phyloP scores from a whole-genome alignment of 2,113 vertebrate species.

The Ailuropoda melanoleuca region DNA sequence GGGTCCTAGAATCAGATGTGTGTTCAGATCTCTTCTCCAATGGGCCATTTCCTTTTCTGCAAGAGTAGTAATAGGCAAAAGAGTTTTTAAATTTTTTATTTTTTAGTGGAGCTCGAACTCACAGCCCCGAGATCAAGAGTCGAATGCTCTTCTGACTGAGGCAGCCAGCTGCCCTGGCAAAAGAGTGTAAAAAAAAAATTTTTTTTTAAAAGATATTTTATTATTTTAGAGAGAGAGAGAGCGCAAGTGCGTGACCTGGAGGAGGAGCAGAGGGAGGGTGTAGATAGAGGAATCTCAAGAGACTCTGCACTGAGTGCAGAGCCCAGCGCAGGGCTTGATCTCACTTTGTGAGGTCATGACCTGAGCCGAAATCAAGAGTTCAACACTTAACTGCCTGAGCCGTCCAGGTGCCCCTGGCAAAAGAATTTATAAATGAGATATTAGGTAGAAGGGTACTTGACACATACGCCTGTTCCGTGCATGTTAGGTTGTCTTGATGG shows the following conservation, averaged over 20 bases:
- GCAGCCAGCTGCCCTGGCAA: not conserved
- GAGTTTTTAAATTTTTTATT: not conserved
- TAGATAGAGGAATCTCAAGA: not conserved
- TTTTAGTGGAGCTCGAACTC: not conserved
- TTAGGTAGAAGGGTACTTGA: not conserved
- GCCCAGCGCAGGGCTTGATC: not conserved
- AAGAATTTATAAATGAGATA: not conserved
- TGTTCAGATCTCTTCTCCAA: not conserved
- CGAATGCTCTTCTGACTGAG: not conserved
- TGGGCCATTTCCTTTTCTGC: not conserved
- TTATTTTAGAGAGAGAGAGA: not conserved
- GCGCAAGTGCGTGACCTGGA: not conserved
- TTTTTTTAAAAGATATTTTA: not conserved
- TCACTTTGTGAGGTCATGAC: not conserved
- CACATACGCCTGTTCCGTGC: rapidly evolving
- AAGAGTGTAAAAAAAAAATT: not conserved
- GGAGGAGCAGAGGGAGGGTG: not conserved
- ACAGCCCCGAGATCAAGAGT: not conserved
- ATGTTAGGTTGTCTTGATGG: not conserved
- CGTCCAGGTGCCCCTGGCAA: not conserved
- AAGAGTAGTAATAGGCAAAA: not conserved
- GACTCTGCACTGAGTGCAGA: not conserved
- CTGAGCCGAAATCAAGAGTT: not conserved
- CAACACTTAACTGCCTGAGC: not conserved
- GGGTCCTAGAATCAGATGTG: not conserved